Percentiles rank a stretch among this genome's conserved stretches.
phyloP scores from a whole-genome alignment of 2,113 vertebrate species.

The Parus major region DNA sequence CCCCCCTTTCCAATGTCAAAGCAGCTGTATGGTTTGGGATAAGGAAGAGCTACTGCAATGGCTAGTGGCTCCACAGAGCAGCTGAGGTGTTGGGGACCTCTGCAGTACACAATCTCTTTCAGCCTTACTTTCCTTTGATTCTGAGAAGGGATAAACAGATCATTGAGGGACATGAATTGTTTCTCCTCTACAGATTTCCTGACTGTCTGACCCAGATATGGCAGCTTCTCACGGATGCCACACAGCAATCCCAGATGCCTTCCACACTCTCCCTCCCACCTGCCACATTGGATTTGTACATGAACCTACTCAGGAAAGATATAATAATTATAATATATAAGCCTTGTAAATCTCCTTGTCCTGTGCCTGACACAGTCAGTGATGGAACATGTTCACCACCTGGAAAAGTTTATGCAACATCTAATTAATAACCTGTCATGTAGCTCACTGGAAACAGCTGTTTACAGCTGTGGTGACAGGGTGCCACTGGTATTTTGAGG shows the following conservation, averaged over 20 bases:
- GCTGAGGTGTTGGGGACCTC: background rate
- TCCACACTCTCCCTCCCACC: background rate
- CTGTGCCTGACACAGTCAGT: background rate
- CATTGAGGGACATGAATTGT: background rate
- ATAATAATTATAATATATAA: background rate
- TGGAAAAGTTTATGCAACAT: background rate
- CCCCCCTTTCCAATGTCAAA: background rate
- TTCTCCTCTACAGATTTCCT: background rate
- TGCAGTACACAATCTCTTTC: fast-evolving
- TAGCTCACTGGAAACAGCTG: background rate
- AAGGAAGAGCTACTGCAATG: background rate
- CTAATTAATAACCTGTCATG: background rate
- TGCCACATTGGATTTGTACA: fast-evolving
- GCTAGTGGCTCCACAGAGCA: background rate
- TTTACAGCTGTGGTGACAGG: background rate
- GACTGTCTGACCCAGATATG: background rate
- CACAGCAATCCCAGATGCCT: background rate
- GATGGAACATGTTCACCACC: background rate
- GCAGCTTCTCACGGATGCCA: background rate
- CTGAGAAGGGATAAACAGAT: background rate
- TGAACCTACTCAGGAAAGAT: background rate
- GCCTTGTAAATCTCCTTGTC: background rate
- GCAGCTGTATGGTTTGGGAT: background rate
- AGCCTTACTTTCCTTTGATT: background rate
- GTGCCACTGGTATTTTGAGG: fast-evolving